A percentile compares a stretch with the other conserved stretches of the same genome.
Evolutionary conservation across 2,113 vertebrate species (phyloP).

Genomic region (Brachyistius frenatus): DNA sequence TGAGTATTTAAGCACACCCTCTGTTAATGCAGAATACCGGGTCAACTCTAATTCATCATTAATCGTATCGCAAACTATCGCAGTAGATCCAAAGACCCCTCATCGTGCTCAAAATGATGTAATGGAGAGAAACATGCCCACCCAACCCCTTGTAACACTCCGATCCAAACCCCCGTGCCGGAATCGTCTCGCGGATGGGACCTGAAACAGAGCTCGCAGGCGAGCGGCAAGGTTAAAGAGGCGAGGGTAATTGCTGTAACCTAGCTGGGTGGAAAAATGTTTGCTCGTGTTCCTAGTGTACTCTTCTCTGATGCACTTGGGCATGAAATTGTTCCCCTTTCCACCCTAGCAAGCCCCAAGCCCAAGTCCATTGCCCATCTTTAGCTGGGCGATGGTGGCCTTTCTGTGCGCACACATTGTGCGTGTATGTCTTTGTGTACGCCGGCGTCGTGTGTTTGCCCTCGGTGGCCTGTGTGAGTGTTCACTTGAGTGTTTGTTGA

Average conservation of each 20-base stretch:
- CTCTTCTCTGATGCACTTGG: constrained; percentile 75
- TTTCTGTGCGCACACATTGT: constrained; percentile 19
- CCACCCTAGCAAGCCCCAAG: constrained; percentile 60
- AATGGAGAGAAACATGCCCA: constrained; percentile 64
- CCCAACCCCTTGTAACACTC: constrained; percentile 8
- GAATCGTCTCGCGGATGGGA: constrained; percentile 38
- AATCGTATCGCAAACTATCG: neutral
- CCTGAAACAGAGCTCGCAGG: constrained; percentile 65
- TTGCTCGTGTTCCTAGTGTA: constrained; percentile 71
- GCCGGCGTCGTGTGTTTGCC: constrained; percentile 42
- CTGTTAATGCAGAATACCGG: constrained; percentile 11
- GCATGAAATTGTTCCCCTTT: constrained; percentile 79
- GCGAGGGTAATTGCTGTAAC: constrained; percentile 80
- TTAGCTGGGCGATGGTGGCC: constrained; percentile 43
- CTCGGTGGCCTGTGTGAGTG: constrained; percentile 34
- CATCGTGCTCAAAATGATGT: constrained; percentile 62
- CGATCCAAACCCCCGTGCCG: constrained; percentile 11
- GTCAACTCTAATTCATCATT: constrained; percentile 12
- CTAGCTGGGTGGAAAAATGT: constrained; percentile 80
- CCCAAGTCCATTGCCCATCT: constrained; percentile 52
- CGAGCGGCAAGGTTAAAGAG: constrained; percentile 74
- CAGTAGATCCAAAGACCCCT: constrained; percentile 13
- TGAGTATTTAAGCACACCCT: constrained; percentile 46
- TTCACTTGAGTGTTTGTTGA: constrained; percentile 55
- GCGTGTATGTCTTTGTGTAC: constrained; percentile 14